Evolutionary conservation across 2,113 vertebrate genomes (phyloP).

Genomic region (Azemiops feae): DNA sequence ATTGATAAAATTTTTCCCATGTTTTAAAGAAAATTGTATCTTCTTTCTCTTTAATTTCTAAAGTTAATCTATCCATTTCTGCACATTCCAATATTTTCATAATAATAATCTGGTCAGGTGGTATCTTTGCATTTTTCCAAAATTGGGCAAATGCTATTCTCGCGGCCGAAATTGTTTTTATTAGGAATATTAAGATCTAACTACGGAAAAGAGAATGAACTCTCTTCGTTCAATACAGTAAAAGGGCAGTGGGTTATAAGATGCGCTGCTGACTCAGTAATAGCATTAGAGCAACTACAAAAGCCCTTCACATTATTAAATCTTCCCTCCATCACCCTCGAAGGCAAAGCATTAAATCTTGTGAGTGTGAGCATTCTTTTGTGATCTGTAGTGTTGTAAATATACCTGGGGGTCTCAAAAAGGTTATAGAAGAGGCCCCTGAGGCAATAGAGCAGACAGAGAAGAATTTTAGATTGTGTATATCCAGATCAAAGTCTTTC

Average conservation of each 20-base stretch:
- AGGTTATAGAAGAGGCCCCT: background rate
- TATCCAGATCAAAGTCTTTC: background rate
- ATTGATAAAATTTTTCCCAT: too few relatives aligned
- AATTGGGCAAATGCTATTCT: too few relatives aligned
- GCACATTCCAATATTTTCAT: too few relatives aligned
- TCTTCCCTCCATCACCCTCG: background rate
- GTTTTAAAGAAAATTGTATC: too few relatives aligned
- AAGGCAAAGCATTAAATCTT: background rate
- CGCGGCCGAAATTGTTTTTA: too few relatives aligned
- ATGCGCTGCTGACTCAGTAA: background rate
- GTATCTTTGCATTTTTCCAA: too few relatives aligned
- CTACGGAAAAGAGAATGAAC: background rate
- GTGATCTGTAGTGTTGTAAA: background rate
- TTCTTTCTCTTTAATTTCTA: too few relatives aligned
- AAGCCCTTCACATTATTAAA: background rate
- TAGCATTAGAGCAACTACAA: background rate
- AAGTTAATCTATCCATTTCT: too few relatives aligned
- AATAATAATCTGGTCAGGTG: too few relatives aligned
- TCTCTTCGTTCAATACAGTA: background rate
- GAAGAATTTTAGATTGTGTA: background rate
- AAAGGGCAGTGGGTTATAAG: background rate
- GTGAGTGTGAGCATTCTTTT: background rate
- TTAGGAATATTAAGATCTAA: too few relatives aligned
- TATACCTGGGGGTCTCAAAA: background rate
- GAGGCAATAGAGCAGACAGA: background rate